Evolutionary conservation across 2,888 invertebrate genomes (phyloP).

Genomic region (Lycaena phlaeas): DNA sequence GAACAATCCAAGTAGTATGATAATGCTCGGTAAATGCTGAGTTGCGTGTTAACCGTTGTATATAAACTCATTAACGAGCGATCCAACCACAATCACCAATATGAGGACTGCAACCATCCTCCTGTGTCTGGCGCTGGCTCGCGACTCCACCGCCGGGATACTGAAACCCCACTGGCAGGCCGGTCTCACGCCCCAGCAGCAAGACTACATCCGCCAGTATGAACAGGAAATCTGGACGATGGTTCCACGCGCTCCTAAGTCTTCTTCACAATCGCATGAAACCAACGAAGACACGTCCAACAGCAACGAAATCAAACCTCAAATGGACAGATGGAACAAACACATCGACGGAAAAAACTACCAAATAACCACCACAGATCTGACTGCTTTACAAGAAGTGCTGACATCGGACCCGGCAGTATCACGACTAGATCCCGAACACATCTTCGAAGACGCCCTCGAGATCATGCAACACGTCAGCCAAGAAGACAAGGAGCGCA

Average conservation of each 20-base stretch:
- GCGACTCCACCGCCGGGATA: constrained; percentile 43
- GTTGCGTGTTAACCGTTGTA: not conserved
- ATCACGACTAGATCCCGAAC: constrained; percentile 35
- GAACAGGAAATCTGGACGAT: not conserved
- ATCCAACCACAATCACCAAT: constrained; percentile 26
- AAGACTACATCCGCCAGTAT: constrained; percentile 29
- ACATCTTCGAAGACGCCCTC: constrained; percentile 44
- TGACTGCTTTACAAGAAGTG: not conserved
- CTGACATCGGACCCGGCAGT: constrained; percentile 15
- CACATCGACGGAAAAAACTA: not conserved
- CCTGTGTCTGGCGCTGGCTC: constrained; percentile 47
- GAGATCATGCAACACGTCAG: constrained; percentile 39
- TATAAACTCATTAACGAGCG: not conserved
- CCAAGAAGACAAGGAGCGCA: constrained; percentile 36
- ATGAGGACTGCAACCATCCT: constrained; percentile 53
- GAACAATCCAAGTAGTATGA: not conserved
- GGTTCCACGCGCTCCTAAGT: not conserved
- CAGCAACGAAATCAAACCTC: not conserved
- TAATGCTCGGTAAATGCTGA: not conserved
- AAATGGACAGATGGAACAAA: not conserved
- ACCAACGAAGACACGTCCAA: not conserved
- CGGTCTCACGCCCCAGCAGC: constrained; percentile 28
- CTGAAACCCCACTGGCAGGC: constrained; percentile 33
- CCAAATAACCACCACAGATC: not conserved
- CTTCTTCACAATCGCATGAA: not conserved